Base-by-base conservation (phyloP, 2,888 invertebrate species). In the Patella depressa region DNA sequence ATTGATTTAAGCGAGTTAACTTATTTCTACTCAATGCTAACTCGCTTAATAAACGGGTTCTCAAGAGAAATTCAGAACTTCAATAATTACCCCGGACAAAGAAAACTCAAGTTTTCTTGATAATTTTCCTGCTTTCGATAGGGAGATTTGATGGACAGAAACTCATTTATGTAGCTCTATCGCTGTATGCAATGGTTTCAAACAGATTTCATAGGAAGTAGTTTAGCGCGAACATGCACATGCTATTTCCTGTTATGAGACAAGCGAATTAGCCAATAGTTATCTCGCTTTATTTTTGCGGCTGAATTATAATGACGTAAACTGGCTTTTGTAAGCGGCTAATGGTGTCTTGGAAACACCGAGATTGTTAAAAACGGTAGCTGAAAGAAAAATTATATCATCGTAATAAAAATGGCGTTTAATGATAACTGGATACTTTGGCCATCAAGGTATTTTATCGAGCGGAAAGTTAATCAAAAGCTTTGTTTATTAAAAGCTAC, bases 171-270 rank as follows among this genome's bases (percentile, higher is more conserved):
- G 7, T 45, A 45, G 45, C 45, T 45, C 45, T 45, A 45, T 45
- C 45, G 7, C 9, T 45, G 45, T 45, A 1, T 45, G 7, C 45
- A 45, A 45, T 45, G 45, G 45, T 45, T 65, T 74, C 59, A 69
- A 65, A 53, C 34, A 34, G 45, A 45, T 53, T 34, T 53, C 53
- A 34, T 69, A 53, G 74, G 69, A 74, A 53, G 59, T 65, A 65
- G 34, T 74, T 59, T 69, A 59, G 65, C 65, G 53, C 69, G 74
- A 65, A 74, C 74, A 74, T 74, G 74, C 74, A 69, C 74, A 24
- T 65, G 65, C 69, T 65, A 74, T 74, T 74, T 74, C 74, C 69
- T 73, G 29, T 29, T 57, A 54, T 73, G 73, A 73, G 24, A 53
- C 73, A 54, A 45, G 54, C 57, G 29, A n/a, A 73, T 55, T 73